Base-by-base conservation (phyloP, 2,797 vertebrate species). In the Enteromius anoplus region DNA sequence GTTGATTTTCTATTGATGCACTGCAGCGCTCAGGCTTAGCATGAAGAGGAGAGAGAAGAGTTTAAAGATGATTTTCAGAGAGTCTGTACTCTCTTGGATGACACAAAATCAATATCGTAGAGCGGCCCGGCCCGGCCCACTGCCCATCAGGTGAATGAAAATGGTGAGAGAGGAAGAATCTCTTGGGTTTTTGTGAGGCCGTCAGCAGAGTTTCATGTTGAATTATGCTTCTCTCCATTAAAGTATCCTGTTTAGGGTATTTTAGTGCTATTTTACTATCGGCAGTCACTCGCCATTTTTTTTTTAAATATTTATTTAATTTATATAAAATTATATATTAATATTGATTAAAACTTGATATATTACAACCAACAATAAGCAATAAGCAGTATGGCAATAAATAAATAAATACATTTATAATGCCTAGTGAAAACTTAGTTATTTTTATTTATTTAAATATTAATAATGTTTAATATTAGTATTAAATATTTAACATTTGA, bases 61-160 rank as follows among this genome's bases (percentile, higher is more conserved):
- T 78, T 82, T 81, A 89, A 87, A 84, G 78, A 86, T 64, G 83
- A 85, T 82, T 85, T 86, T 86, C 29, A 75, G 82, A 80, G 78
- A 87, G 72, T 73, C 83, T 47, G 78, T 78, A 78, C 75, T 79
- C 75, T 55, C 23, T 12, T 15, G 68, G 70, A 75, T 80, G 84
- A 86, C 85, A 78, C 76, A 84, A 87, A 89, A 89, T 87, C 86
- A 32, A 89, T 85, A 78, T 51, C 26, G 40, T 11, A 69, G 70
- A 85, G 82, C 21, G 26, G 82, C 75, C 78, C 21, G 64, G 58
- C 75, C 84, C 69, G 75, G 72, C 80, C 86, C 77, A 45, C 75
- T 72, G 49, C 23, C 84, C 73, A 83, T 87, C 71, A 81, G 81
- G 49, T 84, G 75, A 83, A 85, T 84, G 75, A 88, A 86, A 78